Conservation (phyloP, 2,113 vertebrate genomes). For the Zosterops lateralis region DNA sequence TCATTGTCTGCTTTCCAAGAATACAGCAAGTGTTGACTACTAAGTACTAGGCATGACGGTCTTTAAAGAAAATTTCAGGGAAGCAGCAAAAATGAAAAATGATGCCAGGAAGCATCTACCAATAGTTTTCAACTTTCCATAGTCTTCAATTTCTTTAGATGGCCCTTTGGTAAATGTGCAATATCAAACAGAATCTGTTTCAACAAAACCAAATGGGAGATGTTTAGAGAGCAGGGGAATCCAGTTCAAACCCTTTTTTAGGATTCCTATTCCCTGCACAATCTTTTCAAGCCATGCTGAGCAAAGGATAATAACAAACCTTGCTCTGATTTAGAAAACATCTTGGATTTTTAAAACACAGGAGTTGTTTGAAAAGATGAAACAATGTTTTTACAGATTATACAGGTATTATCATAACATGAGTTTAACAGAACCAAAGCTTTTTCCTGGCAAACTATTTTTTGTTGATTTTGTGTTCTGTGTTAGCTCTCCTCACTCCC, state of each 20-base stretch:
- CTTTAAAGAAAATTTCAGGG: conserved; percentile 25
- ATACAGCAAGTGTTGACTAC: conserved; percentile 33
- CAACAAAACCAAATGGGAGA: neutral
- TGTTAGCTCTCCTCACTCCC: neutral
- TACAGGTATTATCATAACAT: neutral
- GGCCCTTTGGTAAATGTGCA: neutral
- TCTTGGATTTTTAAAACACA: neutral
- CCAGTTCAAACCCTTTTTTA: neutral
- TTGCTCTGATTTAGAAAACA: neutral
- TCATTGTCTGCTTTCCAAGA: conserved; percentile 62
- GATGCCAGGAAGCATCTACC: neutral
- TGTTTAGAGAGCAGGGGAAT: neutral
- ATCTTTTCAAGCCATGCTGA: neutral
- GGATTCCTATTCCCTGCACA: neutral
- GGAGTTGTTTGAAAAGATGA: neutral
- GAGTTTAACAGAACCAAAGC: neutral
- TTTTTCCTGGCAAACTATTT: neutral
- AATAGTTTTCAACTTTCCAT: neutral
- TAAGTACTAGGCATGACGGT: neutral
- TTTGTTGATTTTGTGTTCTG: neutral
- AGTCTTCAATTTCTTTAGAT: neutral
- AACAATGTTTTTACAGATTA: neutral
- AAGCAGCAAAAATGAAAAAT: conserved; percentile 23
- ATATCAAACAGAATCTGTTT: neutral
- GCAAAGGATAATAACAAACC: neutral